Evolutionary conservation across 2,888 invertebrate genomes (phyloP), one percentile per base, ranked within the genome.

Genomic region (Chrysomela aeneicollis): DNA sequence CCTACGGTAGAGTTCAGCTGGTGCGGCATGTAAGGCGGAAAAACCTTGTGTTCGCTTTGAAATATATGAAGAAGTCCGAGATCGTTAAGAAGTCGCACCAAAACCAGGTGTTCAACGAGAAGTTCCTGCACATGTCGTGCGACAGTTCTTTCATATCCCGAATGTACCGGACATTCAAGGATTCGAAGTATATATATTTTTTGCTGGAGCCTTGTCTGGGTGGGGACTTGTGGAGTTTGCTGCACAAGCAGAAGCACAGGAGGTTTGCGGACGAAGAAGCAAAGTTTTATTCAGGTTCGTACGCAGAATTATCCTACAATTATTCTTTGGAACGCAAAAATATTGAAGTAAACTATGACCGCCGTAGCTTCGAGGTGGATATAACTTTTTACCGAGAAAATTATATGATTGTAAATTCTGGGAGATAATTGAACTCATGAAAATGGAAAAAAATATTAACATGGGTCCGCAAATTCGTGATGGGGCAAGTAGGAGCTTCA

Each of bases 121-220:
- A 89, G 75, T 85, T 86, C 68, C 88, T 90, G 52, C 85, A 86
- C 83, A 69, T 73, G 79, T 69, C 70, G 37, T 76, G 77, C 63
- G 71, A 75, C 35, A 74, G 72, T 58, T 67, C 67, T 51, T 82
- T 82, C 71, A 84, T 79, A 49, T 82, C 65, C 81, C 95, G 94
- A 79, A 85, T 97, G 65, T 95, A 91, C 82, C 90, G 90, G 74
- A 97, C 96, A 5, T 97, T 91, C 82, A 92, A 92, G 77, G 96
- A 97, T 82, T 88, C 87, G 65, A 95, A 94, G 79, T 95, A 92
- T 81, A 90, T 97, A 0, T 97, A 97, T 81, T 94, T 97, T 85
- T 83, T 97, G 54, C 91, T 97, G 90, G 97, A 97, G 83, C 92
- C 92, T 0, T 93, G 96, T 73, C 86, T 97, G 62, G 97, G 97